Conservation (phyloP, 1,140 invertebrate species). For the Drosophila mojavensis region DNA sequence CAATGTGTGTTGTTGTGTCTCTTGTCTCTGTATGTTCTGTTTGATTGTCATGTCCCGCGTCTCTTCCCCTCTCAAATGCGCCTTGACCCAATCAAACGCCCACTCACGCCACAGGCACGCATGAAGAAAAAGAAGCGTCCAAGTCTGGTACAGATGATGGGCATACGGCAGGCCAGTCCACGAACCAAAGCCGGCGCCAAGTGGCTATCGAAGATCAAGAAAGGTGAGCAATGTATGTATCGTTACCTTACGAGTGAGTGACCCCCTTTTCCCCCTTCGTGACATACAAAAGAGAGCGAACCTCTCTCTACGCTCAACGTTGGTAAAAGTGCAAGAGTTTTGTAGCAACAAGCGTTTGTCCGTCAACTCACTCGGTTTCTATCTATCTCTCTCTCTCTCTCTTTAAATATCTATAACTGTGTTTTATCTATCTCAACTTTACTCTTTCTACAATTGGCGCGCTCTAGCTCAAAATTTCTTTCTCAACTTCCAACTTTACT, state of each 20-base stretch:
- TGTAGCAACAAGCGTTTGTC: slow-evolving; percentile 68
- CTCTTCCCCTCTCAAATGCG: slow-evolving; percentile 50
- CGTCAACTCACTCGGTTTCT: slow-evolving; percentile 27
- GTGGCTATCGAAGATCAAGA: slow-evolving; percentile 93
- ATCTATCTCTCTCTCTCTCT: slow-evolving; percentile 36
- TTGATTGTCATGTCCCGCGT: slow-evolving; percentile 61
- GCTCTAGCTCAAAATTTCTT: slow-evolving; percentile 82
- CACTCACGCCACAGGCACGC: slow-evolving; percentile 85
- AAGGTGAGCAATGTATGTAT: slow-evolving; percentile 85
- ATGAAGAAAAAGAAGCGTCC: slow-evolving; percentile 90
- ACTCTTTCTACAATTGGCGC: slow-evolving; percentile 56
- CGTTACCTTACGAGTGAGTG: slow-evolving; percentile 57
- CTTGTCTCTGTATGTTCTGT: slow-evolving; percentile 66
- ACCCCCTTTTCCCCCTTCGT: background rate
- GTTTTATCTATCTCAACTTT: slow-evolving; percentile 30
- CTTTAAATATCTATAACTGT: slow-evolving; percentile 21
- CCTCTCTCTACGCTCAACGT: slow-evolving; percentile 2
- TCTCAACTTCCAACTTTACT: slow-evolving; percentile 41
- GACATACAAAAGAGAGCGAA: background rate
- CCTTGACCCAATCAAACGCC: slow-evolving; percentile 54
- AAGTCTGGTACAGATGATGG: slow-evolving; percentile 92
- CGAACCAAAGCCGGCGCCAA: slow-evolving; percentile 92
- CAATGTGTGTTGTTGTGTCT: slow-evolving; percentile 58
- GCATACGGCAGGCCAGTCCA: slow-evolving; percentile 90
- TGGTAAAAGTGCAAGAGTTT: slow-evolving; percentile 59